Conservation (phyloP, 2,888 invertebrate species). For the Tenthredo mesomela region DNA sequence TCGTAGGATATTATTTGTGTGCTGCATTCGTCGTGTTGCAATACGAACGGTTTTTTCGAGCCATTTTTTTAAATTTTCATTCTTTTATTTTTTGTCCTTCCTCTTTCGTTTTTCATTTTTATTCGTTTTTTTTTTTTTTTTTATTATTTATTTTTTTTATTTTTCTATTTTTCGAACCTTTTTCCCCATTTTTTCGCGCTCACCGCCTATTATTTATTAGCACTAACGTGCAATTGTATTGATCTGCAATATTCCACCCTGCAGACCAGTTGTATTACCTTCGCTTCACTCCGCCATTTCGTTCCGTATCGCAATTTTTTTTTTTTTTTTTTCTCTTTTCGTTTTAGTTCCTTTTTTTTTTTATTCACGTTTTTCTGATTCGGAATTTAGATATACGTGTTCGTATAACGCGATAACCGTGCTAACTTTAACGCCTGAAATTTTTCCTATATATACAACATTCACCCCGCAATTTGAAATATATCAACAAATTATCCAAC, state of each 20-base stretch:
- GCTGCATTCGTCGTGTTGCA: constrained; percentile 77
- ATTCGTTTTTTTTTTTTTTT: neutral
- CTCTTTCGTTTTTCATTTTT: neutral
- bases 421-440: neutral
- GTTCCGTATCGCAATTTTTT: constrained; percentile 5
- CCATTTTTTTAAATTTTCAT: constrained; percentile 22
- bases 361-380: neutral
- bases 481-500: neutral
- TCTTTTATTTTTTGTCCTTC: too few species aligned
- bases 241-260: constrained; percentile 77
- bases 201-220: constrained; percentile 78
- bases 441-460: neutral
- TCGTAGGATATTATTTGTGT: constrained; percentile 77
- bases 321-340: neutral
- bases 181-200: constrained; percentile 75
- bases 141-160: neutral
- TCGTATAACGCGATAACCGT: neutral
- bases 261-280: constrained; percentile 56
- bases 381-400: neutral
- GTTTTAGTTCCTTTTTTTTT: neutral
- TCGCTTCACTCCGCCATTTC: constrained; percentile 47
- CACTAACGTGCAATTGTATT: constrained; percentile 79
- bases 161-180: neutral
- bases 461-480: neutral
- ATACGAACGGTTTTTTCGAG: constrained; percentile 64